phyloP scores from a whole-genome alignment of 1,140 invertebrate genomes.

The Mactra quadrangularis region DNA sequence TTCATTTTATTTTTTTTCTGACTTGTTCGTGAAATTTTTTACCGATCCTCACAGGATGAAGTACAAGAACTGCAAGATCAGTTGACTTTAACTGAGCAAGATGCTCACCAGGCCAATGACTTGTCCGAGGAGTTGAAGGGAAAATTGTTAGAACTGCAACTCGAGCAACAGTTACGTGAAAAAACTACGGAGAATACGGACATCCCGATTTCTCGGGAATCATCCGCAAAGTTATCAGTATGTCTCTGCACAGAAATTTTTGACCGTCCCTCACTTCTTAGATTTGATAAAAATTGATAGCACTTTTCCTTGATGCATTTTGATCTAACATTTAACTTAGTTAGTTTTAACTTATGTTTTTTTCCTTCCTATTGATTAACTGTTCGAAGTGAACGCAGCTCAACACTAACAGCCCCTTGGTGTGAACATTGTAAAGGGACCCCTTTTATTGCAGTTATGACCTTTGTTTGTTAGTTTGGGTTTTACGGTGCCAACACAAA shows the following conservation, averaged over 20 bases:
- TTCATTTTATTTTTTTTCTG: too few relatives aligned
- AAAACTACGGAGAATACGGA: constrained; percentile 7
- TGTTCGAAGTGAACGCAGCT: too few relatives aligned
- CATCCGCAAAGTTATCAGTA: constrained; percentile 9
- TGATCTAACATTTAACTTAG: too few relatives aligned
- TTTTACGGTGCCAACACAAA: too few relatives aligned
- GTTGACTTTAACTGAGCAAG: constrained; percentile 15
- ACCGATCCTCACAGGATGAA: constrained; percentile 44
- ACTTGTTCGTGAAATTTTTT: constrained; percentile 11
- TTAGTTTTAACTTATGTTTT: too few relatives aligned
- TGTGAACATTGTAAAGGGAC: too few relatives aligned
- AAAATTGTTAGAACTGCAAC: constrained; percentile 29
- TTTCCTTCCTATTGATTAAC: too few relatives aligned
- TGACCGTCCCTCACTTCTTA: background rate
- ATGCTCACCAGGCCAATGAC: constrained; percentile 4
- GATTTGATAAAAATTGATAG: too few relatives aligned
- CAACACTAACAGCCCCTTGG: too few relatives aligned
- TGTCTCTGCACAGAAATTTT: constrained; percentile 8
- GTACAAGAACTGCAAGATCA: constrained; percentile 29
- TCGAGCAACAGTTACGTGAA: constrained; percentile 14
- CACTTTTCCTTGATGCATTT: too few relatives aligned
- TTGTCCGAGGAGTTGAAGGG: constrained; percentile 14
- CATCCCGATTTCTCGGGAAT: constrained; percentile 13
- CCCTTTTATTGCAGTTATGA: too few relatives aligned
- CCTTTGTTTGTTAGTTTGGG: too few relatives aligned